Evolutionary conservation across 2,113 vertebrate genomes (phyloP).

Genomic region (Pitta sordida): DNA sequence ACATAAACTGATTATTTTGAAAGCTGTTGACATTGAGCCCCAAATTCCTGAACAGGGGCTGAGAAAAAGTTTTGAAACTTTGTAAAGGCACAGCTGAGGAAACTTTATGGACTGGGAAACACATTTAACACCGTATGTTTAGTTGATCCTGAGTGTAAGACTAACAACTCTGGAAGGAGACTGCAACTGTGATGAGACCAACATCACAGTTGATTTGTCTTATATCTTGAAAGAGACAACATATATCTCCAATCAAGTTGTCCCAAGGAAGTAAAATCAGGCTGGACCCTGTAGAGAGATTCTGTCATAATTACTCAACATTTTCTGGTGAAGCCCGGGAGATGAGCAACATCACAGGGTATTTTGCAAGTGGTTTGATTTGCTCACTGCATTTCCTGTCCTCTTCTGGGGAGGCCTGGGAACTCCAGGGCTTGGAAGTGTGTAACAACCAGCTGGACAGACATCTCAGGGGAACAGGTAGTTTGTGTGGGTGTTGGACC

Average conservation of each 20-base stretch:
- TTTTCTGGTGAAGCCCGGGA: background rate
- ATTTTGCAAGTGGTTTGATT: background rate
- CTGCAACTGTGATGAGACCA: background rate
- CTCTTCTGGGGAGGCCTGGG: background rate
- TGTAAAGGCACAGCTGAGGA: background rate
- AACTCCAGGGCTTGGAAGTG: background rate
- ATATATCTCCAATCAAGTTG: background rate
- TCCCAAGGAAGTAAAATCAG: background rate
- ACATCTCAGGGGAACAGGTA: fast-evolving
- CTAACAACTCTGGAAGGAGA: background rate
- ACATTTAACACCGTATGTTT: fast-evolving
- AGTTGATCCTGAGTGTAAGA: background rate
- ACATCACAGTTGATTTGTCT: background rate
- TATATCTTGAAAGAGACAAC: background rate
- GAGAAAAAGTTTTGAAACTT: background rate
- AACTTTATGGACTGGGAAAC: background rate
- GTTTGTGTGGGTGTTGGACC: background rate
- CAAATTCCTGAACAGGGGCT: background rate
- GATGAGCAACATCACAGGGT: fast-evolving
- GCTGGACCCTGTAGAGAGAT: background rate
- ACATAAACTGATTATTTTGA: background rate
- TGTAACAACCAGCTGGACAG: background rate
- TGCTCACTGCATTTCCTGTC: constrained; percentile 24
- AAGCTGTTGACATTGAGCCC: background rate
- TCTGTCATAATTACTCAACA: background rate